Base-by-base conservation (phyloP, 1,140 invertebrate species). In the Coelopa frigida region DNA sequence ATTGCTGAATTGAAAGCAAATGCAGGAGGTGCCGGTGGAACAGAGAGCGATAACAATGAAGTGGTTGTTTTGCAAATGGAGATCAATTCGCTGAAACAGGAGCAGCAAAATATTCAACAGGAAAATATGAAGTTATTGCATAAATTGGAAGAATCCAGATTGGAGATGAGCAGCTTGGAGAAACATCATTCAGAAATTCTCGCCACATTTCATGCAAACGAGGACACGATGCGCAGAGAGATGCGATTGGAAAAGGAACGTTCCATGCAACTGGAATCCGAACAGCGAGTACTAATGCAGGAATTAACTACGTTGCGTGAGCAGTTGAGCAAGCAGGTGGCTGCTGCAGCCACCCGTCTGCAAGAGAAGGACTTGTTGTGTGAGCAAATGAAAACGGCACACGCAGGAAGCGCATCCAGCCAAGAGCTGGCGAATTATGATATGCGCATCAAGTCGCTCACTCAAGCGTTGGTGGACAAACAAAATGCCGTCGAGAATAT, bases 391-490 rank as follows among this genome's bases (percentile, higher is more conserved):
- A 15, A 33, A 17, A 32, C 20, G 5, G 21, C 20, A 15, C 24
- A 44, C 1, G n/a, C 18, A 6, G 44, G 20, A 17, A 36, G 32
- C 24, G 20, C 31, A 11, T 11, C 22, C 5, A 27, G 54, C 51
- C 55, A 63, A 14, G 59, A 50, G 51, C 47, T 58, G 51, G 58
- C 38, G 46, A 83, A 85, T 59, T 69, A 84, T 29, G 84, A 88
- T 68, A 73, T 75, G 7, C 73, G 85, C 49, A 67, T 89, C 3
- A 75, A 82, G 44, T 72, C 77, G 3, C 71, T 89, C 10, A 89
- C 87, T 2, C 83, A 89, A 59, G 85, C 83, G 37, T 71, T 91
- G 14, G 85, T 91, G 42, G 75, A 83, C 46, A 89, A 90, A 58
- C 88, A 92, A 64, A 82, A 81, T 40, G 73, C 79, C 42, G 57